Evolutionary conservation across 2,888 invertebrate species (phyloP), one percentile per base, ranked within the genome.

Genomic region (Nephrocerus scutellatus): DNA sequence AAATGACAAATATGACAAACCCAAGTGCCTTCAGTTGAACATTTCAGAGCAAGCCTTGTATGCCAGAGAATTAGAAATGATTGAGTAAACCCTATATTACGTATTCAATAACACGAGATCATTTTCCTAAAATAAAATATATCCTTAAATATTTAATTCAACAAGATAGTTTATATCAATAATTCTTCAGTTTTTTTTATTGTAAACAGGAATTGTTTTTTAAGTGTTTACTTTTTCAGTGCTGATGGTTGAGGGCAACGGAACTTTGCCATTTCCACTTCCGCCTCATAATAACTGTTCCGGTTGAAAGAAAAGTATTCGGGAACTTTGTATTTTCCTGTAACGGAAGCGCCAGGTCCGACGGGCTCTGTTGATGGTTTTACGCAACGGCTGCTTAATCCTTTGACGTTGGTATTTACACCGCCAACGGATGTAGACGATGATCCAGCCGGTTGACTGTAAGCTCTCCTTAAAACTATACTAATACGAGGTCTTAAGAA

Each of bases 1-100:
- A 79, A 85, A 76, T 0, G 78, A 80, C 24, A 85, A 84, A 55
- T 80, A 82, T 33, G 82, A 84, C 56, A 85, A 76, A 68, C 76
- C 66, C 1, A 79, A 81, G 78, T 98, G 51, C 95, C 96, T 0
- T 91, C 96, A 6, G 74, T 79, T 21, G 87, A 93, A 59, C 73
- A n/a, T 98, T 21, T 93, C 95, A 0, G 83, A 88, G 58, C 91
- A 96, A 67, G 88, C 91, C 13, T 86, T 98, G 53, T 98, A 98
- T 70, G 98, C 97, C 4, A 81, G 87, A 60, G 96, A 98, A 74
- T 76, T 98, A 52, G 97, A 98, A 73, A 97, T 95, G 93, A 98
- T 98, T 73, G 96, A 98, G 45, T 97, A 84, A 77, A 30, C n/a
- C n/a, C n/a, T n/a, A n/a, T n/a, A n/a, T n/a, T n/a, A n/a, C n/a